Conservation (phyloP, 2,113 vertebrate species). For the Trochalopteron elliotii region DNA sequence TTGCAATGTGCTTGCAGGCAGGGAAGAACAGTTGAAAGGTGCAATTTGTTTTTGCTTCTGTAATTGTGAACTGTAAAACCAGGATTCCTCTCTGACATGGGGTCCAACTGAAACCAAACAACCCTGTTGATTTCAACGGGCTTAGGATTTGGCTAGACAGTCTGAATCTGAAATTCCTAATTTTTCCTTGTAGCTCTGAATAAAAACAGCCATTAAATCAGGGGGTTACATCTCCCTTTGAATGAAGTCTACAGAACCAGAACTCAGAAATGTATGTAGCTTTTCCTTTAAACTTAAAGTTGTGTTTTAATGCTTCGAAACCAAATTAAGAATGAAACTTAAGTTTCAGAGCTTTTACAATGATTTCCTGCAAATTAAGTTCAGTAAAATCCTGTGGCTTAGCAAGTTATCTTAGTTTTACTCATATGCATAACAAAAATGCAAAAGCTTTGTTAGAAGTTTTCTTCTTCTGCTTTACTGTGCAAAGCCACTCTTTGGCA, state of each 20-base stretch:
- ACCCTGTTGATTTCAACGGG: background rate
- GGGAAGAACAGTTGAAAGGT: slow-evolving; percentile 62
- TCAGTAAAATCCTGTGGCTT: background rate
- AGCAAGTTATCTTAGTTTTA: background rate
- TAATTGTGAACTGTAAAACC: slow-evolving; percentile 46
- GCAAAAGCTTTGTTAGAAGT: background rate
- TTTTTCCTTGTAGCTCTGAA: background rate
- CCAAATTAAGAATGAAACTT: background rate
- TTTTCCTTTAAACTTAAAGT: background rate
- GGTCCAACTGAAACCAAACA: slow-evolving; percentile 50
- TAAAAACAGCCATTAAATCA: background rate
- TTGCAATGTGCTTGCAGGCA: slow-evolving; percentile 50
- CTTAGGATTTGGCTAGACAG: background rate
- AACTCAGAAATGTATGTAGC: background rate
- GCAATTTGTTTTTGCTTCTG: slow-evolving; percentile 54
- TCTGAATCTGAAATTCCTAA: background rate
- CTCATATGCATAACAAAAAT: background rate
- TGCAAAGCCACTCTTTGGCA: background rate
- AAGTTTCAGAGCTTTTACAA: background rate
- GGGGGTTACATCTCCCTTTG: background rate
- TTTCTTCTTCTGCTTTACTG: background rate
- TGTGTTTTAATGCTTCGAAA: background rate
- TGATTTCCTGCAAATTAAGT: background rate
- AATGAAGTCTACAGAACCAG: background rate
- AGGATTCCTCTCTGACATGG: slow-evolving; percentile 26